Percentiles rank a stretch among this genome's conserved stretches.
Evolutionary conservation across 2,797 vertebrate genomes (phyloP).

Genomic region (Epinephelus malabaricus): DNA sequence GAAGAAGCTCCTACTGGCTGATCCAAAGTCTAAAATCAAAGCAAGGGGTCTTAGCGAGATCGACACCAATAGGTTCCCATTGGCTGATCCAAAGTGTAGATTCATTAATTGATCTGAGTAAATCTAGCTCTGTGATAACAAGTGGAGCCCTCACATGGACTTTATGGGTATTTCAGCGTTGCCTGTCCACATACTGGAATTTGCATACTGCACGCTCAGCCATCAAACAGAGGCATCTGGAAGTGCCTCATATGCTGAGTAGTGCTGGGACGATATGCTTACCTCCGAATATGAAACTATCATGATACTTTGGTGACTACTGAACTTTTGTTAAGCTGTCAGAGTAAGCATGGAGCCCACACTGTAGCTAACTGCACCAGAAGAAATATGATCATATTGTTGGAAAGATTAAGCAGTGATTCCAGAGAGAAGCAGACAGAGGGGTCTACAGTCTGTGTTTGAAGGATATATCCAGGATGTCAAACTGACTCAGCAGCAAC

Average conservation of each 20-base stretch:
- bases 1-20: neutral
- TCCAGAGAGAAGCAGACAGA: too few species aligned
- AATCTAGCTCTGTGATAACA: constrained; percentile 1
- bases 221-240: neutral
- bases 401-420: too few species aligned
- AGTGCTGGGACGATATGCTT: too few species aligned
- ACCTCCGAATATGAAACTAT: too few species aligned
- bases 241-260: neutral
- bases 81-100: neutral
- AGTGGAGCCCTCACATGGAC: neutral
- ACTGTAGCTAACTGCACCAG: too few species aligned
- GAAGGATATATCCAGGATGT: too few species aligned
- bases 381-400: too few species aligned
- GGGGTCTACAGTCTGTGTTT: too few species aligned
- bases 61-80: neutral
- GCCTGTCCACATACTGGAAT: neutral
- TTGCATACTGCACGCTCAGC: neutral
- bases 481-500: too few species aligned
- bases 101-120: constrained; percentile 11
- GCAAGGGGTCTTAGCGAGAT: neutral
- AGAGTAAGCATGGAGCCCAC: too few species aligned
- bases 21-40: constrained; percentile 20
- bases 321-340: too few species aligned
- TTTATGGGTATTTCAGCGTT: neutral
- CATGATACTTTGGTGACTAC: too few species aligned